phyloP scores from a whole-genome alignment of 2,888 invertebrate genomes.

The Sphaeridia pumilis region DNA sequence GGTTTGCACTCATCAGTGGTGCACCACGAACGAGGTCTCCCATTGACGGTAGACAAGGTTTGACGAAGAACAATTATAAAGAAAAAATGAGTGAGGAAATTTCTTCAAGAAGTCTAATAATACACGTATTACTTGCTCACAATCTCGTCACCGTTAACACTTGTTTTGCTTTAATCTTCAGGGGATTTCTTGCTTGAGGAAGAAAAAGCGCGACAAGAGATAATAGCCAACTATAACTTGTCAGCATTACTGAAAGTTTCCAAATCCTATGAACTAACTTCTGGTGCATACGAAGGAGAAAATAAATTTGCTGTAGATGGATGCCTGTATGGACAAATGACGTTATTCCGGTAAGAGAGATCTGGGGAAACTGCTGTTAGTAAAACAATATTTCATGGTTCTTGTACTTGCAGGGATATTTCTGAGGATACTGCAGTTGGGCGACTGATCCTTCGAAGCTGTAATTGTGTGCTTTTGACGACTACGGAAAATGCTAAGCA shows the following conservation, averaged over 20 bases:
- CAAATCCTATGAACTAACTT: slow-evolving; percentile 22
- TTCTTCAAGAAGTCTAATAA: slow-evolving; percentile 1
- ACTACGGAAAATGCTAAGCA: slow-evolving; percentile 32
- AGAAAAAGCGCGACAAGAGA: slow-evolving; percentile 33
- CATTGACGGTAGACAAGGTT: slow-evolving; percentile 20
- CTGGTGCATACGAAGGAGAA: slow-evolving; percentile 32
- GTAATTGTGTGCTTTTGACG: slow-evolving; percentile 55
- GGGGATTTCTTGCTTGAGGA: slow-evolving; percentile 34
- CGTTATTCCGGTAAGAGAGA: slow-evolving; percentile 27
- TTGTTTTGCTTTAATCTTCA: slow-evolving; percentile 4
- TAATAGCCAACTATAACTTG: slow-evolving; percentile 35
- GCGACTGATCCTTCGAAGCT: slow-evolving; percentile 62
- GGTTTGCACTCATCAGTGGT: slow-evolving; percentile 32
- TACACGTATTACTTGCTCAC: too few relatives aligned
- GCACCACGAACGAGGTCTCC: slow-evolving; percentile 5
- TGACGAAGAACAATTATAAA: slow-evolving; percentile 30
- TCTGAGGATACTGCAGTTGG: slow-evolving; percentile 74
- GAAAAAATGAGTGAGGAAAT: slow-evolving; percentile 32
- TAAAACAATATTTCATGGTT: too few relatives aligned
- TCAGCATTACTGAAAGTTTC: slow-evolving; percentile 26
- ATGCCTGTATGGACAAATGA: slow-evolving; percentile 31
- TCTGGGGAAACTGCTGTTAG: not conserved
- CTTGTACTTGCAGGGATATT: slow-evolving; percentile 47
- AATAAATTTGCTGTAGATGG: slow-evolving; percentile 32
- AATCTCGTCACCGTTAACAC: too few relatives aligned